Evolutionary conservation across 2,888 invertebrate genomes (phyloP), one percentile per base, ranked within the genome.

Genomic region (Himalopsyche tibetana): DNA sequence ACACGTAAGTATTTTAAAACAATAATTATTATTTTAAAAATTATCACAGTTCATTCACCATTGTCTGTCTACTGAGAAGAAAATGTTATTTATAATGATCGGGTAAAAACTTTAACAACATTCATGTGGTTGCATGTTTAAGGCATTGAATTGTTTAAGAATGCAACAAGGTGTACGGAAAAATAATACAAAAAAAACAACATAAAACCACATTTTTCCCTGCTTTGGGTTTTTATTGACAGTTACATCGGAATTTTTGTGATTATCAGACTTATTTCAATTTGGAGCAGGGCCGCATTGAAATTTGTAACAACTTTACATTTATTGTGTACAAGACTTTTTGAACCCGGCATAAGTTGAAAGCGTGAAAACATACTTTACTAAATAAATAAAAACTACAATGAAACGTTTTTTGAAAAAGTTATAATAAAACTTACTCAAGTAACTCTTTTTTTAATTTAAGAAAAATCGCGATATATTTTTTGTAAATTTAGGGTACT

Each of bases 1-100:
- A 74, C 38, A 74, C 74, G 74, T 74, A 74, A 9, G 19, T 36
- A 15, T 36, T 36, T 36, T 36, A 74, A 36, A 74, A 74, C 28
- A 74, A 74, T 74, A 74, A 36, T 74, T 36, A 38, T 74, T 74
- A 69, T 69, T n/a, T 69, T 5, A 38, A 38, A 74, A 74, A 74
- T 74, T 28, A 36, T 74, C 74, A 74, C 74, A 74, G 74, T 36
- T 15, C 51, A 51, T 51, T 51, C 28, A 28, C 36, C 74, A 36
- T 74, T 74, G 74, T 74, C 74, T 74, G 74, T 38, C 38, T 38
- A 12, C 36, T 1, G 15, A 15, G 74, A 74, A 38, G 74, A 74
- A 28, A 74, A 74, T 38, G 36, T 74, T 9, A n/a, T 51, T 74
- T 74, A 74, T 74, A 74, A 74, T 36, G 74, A 36, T 74, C 36